Conservation (phyloP, 1,140 invertebrate species). For the Halictus rubicundus region DNA sequence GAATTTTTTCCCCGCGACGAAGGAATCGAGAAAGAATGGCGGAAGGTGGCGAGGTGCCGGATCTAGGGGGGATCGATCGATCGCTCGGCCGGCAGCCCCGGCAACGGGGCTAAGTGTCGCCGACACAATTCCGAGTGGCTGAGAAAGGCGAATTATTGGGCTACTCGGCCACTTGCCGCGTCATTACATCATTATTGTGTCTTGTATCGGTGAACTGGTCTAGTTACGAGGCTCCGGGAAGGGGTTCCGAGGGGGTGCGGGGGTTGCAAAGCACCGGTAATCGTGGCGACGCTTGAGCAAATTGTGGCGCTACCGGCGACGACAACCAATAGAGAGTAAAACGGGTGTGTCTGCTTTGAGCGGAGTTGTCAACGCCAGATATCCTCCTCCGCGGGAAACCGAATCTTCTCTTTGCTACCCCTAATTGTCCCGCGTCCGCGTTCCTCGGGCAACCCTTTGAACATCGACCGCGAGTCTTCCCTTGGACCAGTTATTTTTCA, state of each 20-base stretch:
- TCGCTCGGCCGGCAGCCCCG: background rate
- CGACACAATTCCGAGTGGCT: slow-evolving; percentile 29
- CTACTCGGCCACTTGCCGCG: slow-evolving; percentile 46
- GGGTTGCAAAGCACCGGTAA: slow-evolving; percentile 23
- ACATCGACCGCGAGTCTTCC: background rate
- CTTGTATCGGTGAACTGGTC: slow-evolving; percentile 33
- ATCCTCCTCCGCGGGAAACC: background rate
- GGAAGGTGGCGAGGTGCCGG: background rate
- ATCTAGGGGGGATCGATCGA: slow-evolving; percentile 17
- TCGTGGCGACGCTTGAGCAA: slow-evolving; percentile 39
- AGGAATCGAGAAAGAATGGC: too few relatives aligned
- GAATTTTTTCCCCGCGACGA: background rate
- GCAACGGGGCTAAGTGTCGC: slow-evolving; percentile 31
- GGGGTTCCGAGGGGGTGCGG: background rate
- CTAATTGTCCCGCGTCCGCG: background rate
- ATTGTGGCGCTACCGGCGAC: slow-evolving; percentile 37
- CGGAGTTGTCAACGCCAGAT: slow-evolving; percentile 35
- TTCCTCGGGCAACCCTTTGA: background rate
- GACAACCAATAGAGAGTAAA: slow-evolving; percentile 40
- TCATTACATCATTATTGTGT: slow-evolving; percentile 59
- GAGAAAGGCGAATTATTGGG: slow-evolving; percentile 52
- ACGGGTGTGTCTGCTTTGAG: slow-evolving; percentile 12
- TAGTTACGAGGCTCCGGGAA: slow-evolving; percentile 1
- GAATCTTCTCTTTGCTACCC: background rate
- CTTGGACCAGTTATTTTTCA: too few relatives aligned